A percentile compares a stretch with the other conserved stretches of the same genome.
phyloP scores from a whole-genome alignment of 2,113 vertebrate genomes.

The Dromiciops gliroides region DNA sequence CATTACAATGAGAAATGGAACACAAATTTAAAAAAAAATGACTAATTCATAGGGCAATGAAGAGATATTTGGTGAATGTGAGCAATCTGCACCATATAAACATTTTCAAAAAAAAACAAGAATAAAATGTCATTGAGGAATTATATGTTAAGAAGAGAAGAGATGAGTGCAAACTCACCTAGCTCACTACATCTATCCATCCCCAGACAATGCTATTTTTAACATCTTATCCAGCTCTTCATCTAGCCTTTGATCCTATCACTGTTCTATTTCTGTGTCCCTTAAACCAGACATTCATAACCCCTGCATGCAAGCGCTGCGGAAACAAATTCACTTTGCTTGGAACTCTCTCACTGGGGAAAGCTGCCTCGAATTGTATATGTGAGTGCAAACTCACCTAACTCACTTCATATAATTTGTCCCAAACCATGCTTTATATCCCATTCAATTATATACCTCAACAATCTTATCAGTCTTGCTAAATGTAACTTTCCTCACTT shows the following conservation, averaged over 20 bases:
- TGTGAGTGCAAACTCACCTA: not conserved
- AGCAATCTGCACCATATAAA: not conserved
- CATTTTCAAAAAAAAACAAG: not conserved
- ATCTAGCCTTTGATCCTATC: not conserved
- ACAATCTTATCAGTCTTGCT: not conserved
- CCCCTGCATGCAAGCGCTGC: not conserved
- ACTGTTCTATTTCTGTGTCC: not conserved
- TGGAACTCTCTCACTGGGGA: not conserved
- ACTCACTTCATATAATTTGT: not conserved
- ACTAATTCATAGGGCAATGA: not conserved
- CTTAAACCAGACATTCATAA: not conserved
- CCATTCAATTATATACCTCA: not conserved
- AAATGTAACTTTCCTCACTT: not conserved
- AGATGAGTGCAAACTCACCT: not conserved
- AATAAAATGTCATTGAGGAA: not conserved
- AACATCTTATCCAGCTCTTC: not conserved
- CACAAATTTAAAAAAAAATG: not conserved
- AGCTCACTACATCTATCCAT: not conserved
- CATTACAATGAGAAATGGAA: not conserved
- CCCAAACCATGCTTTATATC: not conserved
- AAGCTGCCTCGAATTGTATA: not conserved
- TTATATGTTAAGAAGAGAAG: not conserved
- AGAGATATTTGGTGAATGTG: not conserved
- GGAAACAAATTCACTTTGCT: not conserved
- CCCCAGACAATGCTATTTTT: not conserved